Percentiles rank a stretch among this genome's conserved stretches.
phyloP scores from a whole-genome alignment of 2,797 vertebrate species.

The Adelosebastes latens region DNA sequence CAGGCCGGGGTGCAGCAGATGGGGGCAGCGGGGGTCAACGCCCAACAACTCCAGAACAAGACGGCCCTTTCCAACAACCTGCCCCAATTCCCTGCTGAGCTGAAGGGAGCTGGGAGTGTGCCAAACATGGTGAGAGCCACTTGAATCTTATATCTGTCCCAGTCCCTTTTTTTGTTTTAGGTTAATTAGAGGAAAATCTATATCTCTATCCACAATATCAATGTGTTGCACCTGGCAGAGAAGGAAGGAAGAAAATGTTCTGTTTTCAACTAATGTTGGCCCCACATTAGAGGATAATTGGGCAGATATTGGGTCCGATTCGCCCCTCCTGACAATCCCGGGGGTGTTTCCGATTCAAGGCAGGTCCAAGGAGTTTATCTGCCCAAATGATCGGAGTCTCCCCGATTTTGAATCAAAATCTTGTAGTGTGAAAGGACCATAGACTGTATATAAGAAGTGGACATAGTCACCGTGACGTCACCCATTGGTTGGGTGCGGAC shows the following conservation, averaged over 20 bases:
- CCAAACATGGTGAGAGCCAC: constrained; percentile 91
- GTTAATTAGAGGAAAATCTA: background rate
- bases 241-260: background rate
- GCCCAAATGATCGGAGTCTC: background rate
- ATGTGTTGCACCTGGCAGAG: background rate
- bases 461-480: too few relatives aligned
- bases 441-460: too few relatives aligned
- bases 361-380: background rate
- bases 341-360: background rate
- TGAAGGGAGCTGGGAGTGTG: constrained; percentile 91
- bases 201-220: background rate
- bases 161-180: background rate
- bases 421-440: too few relatives aligned
- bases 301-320: background rate
- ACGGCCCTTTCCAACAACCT: constrained; percentile 90
- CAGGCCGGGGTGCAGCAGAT: constrained; percentile 91
- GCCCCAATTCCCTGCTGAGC: constrained; percentile 89
- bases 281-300: background rate
- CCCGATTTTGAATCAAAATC: too few relatives aligned
- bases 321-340: background rate
- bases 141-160: background rate
- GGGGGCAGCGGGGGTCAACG: constrained; percentile 88
- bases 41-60: constrained; percentile 89
- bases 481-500: too few relatives aligned
- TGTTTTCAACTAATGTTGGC: background rate